Evolutionary conservation across 2,113 vertebrate genomes (phyloP).

Genomic region (Carollia perspicillata): DNA sequence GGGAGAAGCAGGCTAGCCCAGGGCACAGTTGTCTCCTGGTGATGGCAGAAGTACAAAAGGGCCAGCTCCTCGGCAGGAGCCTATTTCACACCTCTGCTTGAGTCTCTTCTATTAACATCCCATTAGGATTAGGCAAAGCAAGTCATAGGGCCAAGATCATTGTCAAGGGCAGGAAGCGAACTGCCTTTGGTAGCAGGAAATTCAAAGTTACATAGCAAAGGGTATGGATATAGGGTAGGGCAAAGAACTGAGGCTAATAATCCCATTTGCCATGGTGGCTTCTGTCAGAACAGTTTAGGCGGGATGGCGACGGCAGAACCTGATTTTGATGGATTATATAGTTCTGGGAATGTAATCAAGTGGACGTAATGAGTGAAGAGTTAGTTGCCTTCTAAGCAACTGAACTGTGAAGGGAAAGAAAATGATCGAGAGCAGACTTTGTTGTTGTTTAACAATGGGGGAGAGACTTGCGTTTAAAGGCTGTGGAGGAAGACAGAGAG

Average conservation of each 20-base stretch:
- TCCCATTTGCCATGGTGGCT: neutral
- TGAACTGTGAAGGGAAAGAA: neutral
- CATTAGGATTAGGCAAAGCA: neutral
- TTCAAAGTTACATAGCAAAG: neutral
- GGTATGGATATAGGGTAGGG: neutral
- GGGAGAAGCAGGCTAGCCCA: neutral
- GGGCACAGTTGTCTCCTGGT: neutral
- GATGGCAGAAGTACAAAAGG: neutral
- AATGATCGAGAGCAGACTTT: neutral
- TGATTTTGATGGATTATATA: neutral
- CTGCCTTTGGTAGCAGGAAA: neutral
- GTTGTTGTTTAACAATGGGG: neutral
- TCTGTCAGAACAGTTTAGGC: neutral
- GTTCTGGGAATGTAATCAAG: neutral
- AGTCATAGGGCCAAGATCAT: neutral
- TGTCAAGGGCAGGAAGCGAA: neutral
- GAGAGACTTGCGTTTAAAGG: neutral
- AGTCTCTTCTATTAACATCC: neutral
- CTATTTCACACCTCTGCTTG: neutral
- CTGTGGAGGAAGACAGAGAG: neutral
- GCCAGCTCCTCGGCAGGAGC: neutral
- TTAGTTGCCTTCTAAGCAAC: neutral
- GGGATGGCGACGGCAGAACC: neutral
- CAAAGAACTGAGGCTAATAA: neutral
- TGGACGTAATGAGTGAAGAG: neutral